Percentiles rank a stretch among this genome's conserved stretches.
phyloP scores from a whole-genome alignment of 2,113 vertebrate species.

The Charadrius vociferus region DNA sequence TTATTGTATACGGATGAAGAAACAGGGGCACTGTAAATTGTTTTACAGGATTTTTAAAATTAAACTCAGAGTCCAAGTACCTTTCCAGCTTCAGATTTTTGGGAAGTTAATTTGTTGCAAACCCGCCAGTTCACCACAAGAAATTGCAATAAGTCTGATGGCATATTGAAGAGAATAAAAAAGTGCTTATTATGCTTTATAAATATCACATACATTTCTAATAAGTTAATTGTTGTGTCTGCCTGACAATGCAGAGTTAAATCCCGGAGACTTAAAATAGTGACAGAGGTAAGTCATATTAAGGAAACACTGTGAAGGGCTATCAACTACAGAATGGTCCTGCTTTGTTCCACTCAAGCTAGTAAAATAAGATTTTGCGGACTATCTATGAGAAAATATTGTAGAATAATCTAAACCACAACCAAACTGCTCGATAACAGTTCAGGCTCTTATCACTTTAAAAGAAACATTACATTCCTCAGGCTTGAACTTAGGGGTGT shows the following conservation, averaged over 20 bases:
- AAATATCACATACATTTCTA: not conserved
- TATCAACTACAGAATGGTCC: not conserved
- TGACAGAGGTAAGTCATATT: not conserved
- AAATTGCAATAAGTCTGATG: not conserved
- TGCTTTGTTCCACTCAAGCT: not conserved
- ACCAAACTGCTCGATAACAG: not conserved
- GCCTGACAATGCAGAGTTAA: not conserved
- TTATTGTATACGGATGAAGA: conserved; percentile 13
- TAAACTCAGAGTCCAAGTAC: not conserved
- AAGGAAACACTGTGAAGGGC: not conserved
- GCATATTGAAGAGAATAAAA: not conserved
- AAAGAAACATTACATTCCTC: not conserved
- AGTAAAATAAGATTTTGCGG: not conserved
- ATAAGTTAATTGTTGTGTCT: not conserved
- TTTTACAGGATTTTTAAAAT: not conserved
- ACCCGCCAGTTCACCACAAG: not conserved
- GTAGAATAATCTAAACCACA: not conserved
- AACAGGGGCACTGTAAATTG: not conserved
- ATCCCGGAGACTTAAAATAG: not conserved
- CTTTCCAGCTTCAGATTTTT: not conserved
- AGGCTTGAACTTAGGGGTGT: not conserved
- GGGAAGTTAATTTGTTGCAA: not conserved
- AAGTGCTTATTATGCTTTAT: not conserved
- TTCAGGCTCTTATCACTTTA: not conserved
- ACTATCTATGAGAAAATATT: not conserved